Evolutionary conservation across 2,113 vertebrate genomes (phyloP).

Genomic region (Etia nguti): DNA sequence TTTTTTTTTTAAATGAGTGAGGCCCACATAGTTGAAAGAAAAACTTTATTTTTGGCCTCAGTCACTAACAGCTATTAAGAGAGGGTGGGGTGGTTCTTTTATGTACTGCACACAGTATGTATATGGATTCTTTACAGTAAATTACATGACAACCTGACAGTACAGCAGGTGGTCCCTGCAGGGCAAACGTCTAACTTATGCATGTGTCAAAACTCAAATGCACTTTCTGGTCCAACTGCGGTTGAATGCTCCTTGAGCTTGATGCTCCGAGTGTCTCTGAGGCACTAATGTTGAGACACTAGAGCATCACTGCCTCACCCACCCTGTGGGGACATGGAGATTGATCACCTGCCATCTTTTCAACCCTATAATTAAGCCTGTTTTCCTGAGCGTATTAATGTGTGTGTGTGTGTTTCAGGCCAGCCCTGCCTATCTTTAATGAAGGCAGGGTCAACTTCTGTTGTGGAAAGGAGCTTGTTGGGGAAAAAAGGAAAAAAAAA

Average conservation of each 20-base stretch:
- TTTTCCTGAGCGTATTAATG: constrained; percentile 33
- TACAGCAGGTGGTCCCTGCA: not conserved
- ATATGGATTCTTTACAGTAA: not conserved
- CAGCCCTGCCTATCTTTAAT: constrained; percentile 64
- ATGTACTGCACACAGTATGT: not conserved
- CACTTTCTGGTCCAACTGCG: not conserved
- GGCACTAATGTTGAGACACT: constrained; percentile 48
- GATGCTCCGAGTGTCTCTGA: constrained; percentile 48
- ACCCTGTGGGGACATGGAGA: constrained; percentile 37
- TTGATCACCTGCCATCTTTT: constrained; percentile 65
- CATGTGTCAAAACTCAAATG: not conserved
- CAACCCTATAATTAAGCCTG: constrained; percentile 55
- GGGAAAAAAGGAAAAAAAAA: not conserved
- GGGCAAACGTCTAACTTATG: not conserved
- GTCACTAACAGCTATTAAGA: not conserved
- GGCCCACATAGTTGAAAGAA: not conserved
- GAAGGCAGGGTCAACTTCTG: constrained; percentile 49
- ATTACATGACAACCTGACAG: not conserved
- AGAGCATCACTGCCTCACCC: not conserved
- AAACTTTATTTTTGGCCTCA: not conserved
- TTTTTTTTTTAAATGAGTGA: not conserved
- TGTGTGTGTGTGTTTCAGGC: constrained; percentile 12
- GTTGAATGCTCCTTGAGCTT: constrained; percentile 21
- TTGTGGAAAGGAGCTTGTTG: constrained; percentile 9
- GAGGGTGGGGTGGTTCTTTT: not conserved